These are phyloP conservation scores for Ascidia mentula DNA, from an alignment of 23 tunicate species.

Conservation along the genomic window DNA sequence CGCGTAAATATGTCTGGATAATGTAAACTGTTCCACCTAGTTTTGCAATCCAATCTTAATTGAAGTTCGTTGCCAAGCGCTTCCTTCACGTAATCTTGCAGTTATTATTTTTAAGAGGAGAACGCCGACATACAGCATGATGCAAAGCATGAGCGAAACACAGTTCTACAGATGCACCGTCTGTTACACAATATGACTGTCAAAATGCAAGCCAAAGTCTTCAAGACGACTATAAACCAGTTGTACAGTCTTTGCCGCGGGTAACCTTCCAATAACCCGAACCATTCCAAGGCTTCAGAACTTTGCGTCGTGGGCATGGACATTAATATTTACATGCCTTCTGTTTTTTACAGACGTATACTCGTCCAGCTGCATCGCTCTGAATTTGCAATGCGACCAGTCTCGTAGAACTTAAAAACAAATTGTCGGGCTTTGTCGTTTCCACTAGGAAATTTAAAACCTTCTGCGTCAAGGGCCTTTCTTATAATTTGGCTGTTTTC, in stretches of 20 bases:
- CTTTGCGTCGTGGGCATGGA: neutral
- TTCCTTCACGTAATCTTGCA: neutral
- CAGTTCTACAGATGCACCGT: neutral
- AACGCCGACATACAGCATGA: neutral
- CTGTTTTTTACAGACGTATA: conserved; percentile 3
- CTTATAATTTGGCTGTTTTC: neutral
- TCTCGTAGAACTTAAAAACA: neutral
- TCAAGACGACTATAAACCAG: neutral
- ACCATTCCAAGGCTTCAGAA: neutral
- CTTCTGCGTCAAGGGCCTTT: no score
- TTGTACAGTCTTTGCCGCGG: neutral
- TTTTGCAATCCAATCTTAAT: neutral
- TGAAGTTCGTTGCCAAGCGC: conserved; percentile 5
- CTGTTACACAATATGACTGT: neutral
- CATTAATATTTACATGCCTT: no score
- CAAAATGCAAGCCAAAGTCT: no score
- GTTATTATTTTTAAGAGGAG: neutral
- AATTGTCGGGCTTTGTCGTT: neutral
- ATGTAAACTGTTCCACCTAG: neutral
- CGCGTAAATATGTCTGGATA: neutral
- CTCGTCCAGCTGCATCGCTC: neutral
- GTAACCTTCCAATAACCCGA: neutral
- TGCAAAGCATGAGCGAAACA: neutral
- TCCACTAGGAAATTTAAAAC: neutral
- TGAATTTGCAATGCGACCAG: neutral